phyloP scores from a whole-genome alignment of 2,888 invertebrate genomes.

The Cacoxenus indagator region DNA sequence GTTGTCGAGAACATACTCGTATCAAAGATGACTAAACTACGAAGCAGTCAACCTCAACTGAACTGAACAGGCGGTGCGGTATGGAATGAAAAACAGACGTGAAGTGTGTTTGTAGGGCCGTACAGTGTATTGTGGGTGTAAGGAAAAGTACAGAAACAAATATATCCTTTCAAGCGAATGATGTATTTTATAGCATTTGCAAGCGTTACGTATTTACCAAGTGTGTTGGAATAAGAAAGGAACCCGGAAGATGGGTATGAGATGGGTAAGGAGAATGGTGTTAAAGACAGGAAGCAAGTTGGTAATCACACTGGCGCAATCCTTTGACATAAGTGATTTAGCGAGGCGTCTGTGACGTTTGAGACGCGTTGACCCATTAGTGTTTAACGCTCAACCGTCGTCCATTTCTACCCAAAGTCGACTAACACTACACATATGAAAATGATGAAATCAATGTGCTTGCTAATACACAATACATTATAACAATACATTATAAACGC shows the following conservation, averaged over 20 bases:
- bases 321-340: conserved; percentile 51
- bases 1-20: background rate
- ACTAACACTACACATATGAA: conserved; percentile 23
- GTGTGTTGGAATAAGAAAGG: too few relatives aligned
- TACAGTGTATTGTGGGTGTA: too few relatives aligned
- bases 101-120: too few relatives aligned
- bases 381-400: conserved; percentile 49
- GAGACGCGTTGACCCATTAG: conserved; percentile 61
- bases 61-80: too few relatives aligned
- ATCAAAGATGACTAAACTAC: conserved; percentile 5
- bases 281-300: too few relatives aligned
- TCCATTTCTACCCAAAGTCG: too few relatives aligned
- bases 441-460: conserved; percentile 64
- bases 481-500: conserved; percentile 38
- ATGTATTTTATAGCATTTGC: conserved; percentile 7
- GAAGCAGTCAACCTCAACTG: background rate
- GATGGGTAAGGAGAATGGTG: too few relatives aligned
- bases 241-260: too few relatives aligned
- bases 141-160: background rate
- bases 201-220: background rate
- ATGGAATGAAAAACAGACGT: too few relatives aligned
- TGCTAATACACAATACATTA: conserved; percentile 62
- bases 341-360: conserved; percentile 53
- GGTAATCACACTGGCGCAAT: too few relatives aligned
- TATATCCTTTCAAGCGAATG: conserved; percentile 14